phyloP scores from a whole-genome alignment of 2,888 invertebrate species.

The Acrocera orbiculus region DNA sequence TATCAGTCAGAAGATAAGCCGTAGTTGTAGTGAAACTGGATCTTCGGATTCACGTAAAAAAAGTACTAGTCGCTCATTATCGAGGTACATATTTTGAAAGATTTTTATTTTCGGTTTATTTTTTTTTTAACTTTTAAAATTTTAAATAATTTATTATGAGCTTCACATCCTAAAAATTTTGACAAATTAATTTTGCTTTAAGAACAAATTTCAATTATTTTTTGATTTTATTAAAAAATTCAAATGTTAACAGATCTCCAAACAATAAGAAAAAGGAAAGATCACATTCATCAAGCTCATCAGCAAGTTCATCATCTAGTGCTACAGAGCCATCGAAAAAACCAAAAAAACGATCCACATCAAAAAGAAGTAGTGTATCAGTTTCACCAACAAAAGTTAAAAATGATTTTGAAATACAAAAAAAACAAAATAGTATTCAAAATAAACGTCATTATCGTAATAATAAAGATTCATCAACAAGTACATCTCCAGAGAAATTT shows the following conservation, averaged over 20 bases:
- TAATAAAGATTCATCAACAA: slow-evolving; percentile 62
- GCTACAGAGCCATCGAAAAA: slow-evolving; percentile 23
- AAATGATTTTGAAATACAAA: slow-evolving; percentile 48
- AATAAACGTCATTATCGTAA: slow-evolving; percentile 79
- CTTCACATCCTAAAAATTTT: background rate
- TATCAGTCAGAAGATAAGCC: too few species aligned
- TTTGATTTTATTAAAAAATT: slow-evolving; percentile 1
- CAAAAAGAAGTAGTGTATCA: slow-evolving; percentile 24
- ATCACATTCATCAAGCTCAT: slow-evolving; percentile 18
- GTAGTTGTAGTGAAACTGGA: slow-evolving; percentile 9
- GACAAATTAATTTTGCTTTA: background rate
- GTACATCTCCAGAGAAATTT: slow-evolving; percentile 29
- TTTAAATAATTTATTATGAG: too few species aligned
- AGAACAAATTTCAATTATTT: background rate
- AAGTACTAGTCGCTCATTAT: slow-evolving; percentile 10
- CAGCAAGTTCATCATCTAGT: slow-evolving; percentile 19
- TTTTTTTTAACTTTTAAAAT: too few species aligned
- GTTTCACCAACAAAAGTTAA: slow-evolving; percentile 30
- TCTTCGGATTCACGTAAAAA: slow-evolving; percentile 5
- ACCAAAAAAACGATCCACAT: slow-evolving; percentile 29
- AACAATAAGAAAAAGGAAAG: slow-evolving; percentile 16
- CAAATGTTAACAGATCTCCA: slow-evolving; percentile 16
- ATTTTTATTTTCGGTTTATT: too few species aligned
- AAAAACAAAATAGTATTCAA: slow-evolving; percentile 66
- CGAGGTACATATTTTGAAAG: slow-evolving; percentile 6